phyloP scores from a whole-genome alignment of 1,140 invertebrate species.

The Cherax quadricarinatus region DNA sequence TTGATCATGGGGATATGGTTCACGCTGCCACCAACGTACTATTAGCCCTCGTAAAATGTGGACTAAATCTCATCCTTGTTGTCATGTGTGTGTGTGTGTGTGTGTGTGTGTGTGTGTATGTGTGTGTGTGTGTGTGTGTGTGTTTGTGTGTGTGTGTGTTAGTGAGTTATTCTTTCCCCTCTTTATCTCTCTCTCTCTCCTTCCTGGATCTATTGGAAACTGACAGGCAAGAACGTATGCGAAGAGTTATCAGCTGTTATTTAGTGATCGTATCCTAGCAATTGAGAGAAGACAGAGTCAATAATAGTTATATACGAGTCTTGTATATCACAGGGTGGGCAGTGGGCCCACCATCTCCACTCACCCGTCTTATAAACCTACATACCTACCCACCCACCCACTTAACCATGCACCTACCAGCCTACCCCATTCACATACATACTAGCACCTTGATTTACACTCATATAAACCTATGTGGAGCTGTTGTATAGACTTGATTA shows the following conservation, averaged over 20 bases:
- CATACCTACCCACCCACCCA: no score
- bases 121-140: background rate
- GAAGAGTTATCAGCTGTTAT: conserved; percentile 45
- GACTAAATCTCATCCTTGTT: conserved; percentile 47
- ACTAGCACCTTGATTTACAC: no score
- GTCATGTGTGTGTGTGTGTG: conserved; percentile 27
- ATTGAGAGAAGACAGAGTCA: conserved; percentile 23
- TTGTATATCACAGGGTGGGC: conserved; percentile 10
- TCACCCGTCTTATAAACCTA: no score
- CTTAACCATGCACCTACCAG: no score
- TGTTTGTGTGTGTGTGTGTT: no score
- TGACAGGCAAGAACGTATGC: background rate
- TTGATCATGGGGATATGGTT: conserved; percentile 50
- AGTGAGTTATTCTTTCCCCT: background rate
- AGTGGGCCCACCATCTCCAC: no score
- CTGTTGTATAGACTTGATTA: no score
- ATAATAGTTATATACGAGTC: conserved; percentile 1
- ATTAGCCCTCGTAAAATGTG: conserved; percentile 58
- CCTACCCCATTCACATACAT: no score
- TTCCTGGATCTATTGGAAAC: background rate
- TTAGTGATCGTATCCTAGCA: conserved; percentile 38
- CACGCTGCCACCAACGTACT: conserved; percentile 44
- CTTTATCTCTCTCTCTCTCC: background rate
- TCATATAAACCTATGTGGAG: no score
- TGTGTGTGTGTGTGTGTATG: background rate